Evolutionary conservation across 2,113 vertebrate genomes (phyloP).

Genomic region (Gymnorhina tibicen): DNA sequence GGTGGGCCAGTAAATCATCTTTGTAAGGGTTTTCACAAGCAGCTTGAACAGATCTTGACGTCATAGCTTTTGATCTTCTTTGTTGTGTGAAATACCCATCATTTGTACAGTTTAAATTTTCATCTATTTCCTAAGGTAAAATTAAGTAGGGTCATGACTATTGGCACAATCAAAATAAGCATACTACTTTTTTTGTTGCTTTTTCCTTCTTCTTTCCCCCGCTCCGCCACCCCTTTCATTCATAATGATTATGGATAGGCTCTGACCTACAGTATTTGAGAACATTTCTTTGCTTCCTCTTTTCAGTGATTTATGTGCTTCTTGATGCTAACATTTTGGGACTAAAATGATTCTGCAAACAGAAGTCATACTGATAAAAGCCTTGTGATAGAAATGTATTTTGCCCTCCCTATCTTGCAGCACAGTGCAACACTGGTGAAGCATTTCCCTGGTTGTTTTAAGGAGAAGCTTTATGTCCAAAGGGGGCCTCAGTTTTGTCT

Average conservation of each 20-base stretch:
- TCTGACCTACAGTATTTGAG: neutral
- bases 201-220: neutral
- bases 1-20: neutral
- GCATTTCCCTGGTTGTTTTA: neutral
- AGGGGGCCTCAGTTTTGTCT: neutral
- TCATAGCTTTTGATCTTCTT: neutral
- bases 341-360: neutral
- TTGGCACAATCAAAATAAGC: neutral
- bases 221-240: rapidly evolving
- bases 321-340: neutral
- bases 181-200: neutral
- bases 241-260: neutral
- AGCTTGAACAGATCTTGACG: neutral
- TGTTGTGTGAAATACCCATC: neutral
- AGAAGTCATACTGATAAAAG: neutral
- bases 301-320: neutral
- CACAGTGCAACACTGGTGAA: neutral
- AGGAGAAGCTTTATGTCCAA: neutral
- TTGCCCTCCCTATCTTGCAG: neutral
- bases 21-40: neutral
- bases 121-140: neutral
- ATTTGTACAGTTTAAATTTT: neutral
- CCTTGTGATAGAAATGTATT: neutral
- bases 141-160: neutral
- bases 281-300: neutral